These are phyloP conservation scores for Magallana nippona DNA, from an alignment of 2,888 invertebrate species.

Conservation along the genomic window DNA sequence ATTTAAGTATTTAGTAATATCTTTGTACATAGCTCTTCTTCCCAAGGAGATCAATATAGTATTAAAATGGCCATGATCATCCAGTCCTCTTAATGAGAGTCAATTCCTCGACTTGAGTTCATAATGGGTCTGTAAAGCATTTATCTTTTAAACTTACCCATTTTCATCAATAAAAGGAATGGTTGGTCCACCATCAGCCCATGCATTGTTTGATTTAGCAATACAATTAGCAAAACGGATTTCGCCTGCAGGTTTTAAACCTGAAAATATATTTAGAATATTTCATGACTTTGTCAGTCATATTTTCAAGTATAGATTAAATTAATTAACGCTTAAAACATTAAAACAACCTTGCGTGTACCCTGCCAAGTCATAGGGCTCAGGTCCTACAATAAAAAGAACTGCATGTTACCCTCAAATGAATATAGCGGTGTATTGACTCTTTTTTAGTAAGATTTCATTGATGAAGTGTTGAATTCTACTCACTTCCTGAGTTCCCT, in stretches of 20 bases:
- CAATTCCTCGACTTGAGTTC: no score
- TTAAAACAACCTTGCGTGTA: background rate
- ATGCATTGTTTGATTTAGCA: conserved; percentile 20
- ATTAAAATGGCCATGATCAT: background rate
- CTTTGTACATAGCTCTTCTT: no score
- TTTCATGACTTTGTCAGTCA: no score
- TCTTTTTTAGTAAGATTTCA: background rate
- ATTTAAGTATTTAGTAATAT: no score
- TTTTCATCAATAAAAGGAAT: conserved; percentile 2
- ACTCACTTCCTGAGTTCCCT: background rate
- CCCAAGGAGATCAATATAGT: background rate
- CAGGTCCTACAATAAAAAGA: background rate
- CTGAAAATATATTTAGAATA: background rate
- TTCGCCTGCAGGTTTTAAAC: background rate
- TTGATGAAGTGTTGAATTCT: background rate
- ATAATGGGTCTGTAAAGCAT: no score
- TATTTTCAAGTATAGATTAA: background rate
- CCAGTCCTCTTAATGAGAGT: background rate
- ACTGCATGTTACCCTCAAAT: background rate
- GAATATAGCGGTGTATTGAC: background rate
- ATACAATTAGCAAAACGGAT: conserved; percentile 11
- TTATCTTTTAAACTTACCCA: conserved; percentile 9
- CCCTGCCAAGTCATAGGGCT: background rate
- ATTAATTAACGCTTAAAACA: background rate
- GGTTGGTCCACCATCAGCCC: conserved; percentile 21